These are phyloP conservation scores for Microchrysa polita DNA, from an alignment of 2,888 invertebrate genomes.

Conservation along the genomic window DNA sequence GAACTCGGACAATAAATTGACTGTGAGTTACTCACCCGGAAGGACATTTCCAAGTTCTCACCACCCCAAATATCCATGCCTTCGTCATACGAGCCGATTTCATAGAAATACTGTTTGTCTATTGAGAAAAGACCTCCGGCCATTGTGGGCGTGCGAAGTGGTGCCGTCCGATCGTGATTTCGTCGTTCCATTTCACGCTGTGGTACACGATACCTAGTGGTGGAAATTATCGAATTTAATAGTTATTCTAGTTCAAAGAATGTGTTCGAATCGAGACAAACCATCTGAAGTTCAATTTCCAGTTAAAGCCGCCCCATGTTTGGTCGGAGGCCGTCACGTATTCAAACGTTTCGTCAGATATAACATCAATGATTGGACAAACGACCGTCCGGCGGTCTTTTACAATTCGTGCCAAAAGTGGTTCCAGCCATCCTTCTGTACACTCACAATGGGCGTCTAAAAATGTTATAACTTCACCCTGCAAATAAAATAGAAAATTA, in stretches of 20 bases:
- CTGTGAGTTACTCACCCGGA: conserved; percentile 61
- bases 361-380: conserved; percentile 98
- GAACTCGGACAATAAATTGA: neutral
- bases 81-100: conserved; percentile 97
- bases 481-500: too few species aligned
- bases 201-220: conserved; percentile 91
- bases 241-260: conserved; percentile 9
- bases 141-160: conserved; percentile 96
- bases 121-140: conserved; percentile 97
- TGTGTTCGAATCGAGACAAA: conserved; percentile 62
- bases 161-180: conserved; percentile 90
- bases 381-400: conserved; percentile 93
- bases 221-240: neutral
- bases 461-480: conserved; percentile 65
- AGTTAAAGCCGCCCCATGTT: conserved; percentile 99
- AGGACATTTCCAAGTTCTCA: conserved; percentile 67
- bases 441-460: conserved; percentile 65
- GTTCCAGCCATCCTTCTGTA: conserved; percentile 98
- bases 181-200: conserved; percentile 95
- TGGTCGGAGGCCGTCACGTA: conserved; percentile 99
- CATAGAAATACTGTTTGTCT: conserved; percentile 95
- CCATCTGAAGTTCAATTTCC: conserved; percentile 99
- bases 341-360: conserved; percentile 98
- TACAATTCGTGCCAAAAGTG: conserved; percentile 89
- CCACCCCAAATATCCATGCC: conserved; percentile 99